A percentile compares a stretch with the other conserved stretches of the same genome.
Conservation (phyloP, 2,797 vertebrate genomes). For the Botia almorhae region DNA sequence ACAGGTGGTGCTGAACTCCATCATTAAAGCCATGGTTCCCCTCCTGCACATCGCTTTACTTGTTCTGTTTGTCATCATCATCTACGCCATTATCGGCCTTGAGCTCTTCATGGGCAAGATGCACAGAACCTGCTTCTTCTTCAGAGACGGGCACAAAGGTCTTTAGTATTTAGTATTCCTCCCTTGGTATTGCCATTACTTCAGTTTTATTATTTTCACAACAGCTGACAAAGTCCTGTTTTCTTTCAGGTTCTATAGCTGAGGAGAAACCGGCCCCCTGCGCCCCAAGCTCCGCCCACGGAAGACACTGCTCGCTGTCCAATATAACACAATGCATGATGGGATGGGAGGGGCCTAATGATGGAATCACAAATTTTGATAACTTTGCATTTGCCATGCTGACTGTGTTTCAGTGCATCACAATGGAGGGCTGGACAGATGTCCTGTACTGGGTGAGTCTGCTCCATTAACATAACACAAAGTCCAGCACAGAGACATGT, state of each 20-base stretch:
- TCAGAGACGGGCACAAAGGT: constrained; percentile 78
- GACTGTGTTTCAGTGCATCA: constrained; percentile 98
- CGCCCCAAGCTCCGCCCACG: constrained; percentile 84
- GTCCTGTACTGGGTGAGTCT: constrained; percentile 95
- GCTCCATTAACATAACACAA: constrained; percentile 38
- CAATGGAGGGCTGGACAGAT: constrained; percentile 98
- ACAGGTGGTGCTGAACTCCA: constrained; percentile 98
- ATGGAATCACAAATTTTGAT: constrained; percentile 98
- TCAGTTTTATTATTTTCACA: background rate
- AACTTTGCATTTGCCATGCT: constrained; percentile 99
- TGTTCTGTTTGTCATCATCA: constrained; percentile 98
- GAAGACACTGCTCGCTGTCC: constrained; percentile 84
- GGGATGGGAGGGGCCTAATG: constrained; percentile 94
- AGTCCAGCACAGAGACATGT: background rate
- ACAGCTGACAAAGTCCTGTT: background rate
- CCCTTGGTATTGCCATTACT: background rate
- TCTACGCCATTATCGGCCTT: constrained; percentile 98
- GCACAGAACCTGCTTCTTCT: constrained; percentile 91
- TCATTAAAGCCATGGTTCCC: constrained; percentile 99
- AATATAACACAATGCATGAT: constrained; percentile 85
- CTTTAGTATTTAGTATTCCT: background rate
- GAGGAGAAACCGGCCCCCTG: constrained; percentile 94
- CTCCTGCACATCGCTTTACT: constrained; percentile 97
- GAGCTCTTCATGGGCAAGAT: constrained; percentile 99
- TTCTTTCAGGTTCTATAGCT: constrained; percentile 75